Percentiles rank a stretch among this genome's conserved stretches.
Conservation (phyloP, 2,113 vertebrate genomes). For the Hippocampus abdominalis region DNA sequence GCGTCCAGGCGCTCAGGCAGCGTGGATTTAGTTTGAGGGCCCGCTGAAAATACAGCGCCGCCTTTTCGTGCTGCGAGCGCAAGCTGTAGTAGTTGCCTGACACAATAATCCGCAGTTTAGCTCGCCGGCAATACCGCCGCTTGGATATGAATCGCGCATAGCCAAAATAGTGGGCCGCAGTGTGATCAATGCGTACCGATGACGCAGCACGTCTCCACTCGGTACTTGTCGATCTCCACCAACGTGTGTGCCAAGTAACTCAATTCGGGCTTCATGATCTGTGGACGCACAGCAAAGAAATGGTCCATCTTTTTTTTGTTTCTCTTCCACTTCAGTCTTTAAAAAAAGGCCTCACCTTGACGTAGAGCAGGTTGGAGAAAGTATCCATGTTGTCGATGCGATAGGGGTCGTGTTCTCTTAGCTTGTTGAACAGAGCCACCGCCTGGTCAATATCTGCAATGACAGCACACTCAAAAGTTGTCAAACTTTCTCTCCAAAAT, state of each 20-base stretch:
- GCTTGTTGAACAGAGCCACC: slow-evolving; percentile 90
- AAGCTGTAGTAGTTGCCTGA: slow-evolving; percentile 87
- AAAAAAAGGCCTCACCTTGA: slow-evolving; percentile 81
- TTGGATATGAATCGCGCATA: not conserved
- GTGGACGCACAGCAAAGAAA: slow-evolving; percentile 30
- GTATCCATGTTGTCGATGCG: slow-evolving; percentile 99
- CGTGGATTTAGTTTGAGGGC: slow-evolving; percentile 96
- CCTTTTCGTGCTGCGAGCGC: slow-evolving; percentile 97
- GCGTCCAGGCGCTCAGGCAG: slow-evolving; percentile 95
- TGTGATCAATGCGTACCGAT: slow-evolving; percentile 79
- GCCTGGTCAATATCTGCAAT: slow-evolving; percentile 95
- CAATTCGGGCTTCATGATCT: slow-evolving; percentile 98
- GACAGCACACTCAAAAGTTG: slow-evolving; percentile 6
- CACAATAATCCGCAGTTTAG: not conserved
- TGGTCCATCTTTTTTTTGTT: not conserved
- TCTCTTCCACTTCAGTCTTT: not conserved
- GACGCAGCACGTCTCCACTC: slow-evolving; percentile 97
- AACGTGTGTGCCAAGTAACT: slow-evolving; percentile 97
- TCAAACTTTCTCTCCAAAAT: too few relatives aligned
- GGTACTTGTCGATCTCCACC: slow-evolving; percentile 98
- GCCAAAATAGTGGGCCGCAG: too few relatives aligned
- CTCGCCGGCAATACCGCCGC: not conserved
- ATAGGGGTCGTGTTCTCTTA: slow-evolving; percentile 94
- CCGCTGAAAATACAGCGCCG: slow-evolving; percentile 96
- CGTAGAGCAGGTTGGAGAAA: slow-evolving; percentile 95